A percentile compares a stretch with the other conserved stretches of the same genome.
Conservation (phyloP, 2,888 invertebrate species). For the Dryobotodes eremita region DNA sequence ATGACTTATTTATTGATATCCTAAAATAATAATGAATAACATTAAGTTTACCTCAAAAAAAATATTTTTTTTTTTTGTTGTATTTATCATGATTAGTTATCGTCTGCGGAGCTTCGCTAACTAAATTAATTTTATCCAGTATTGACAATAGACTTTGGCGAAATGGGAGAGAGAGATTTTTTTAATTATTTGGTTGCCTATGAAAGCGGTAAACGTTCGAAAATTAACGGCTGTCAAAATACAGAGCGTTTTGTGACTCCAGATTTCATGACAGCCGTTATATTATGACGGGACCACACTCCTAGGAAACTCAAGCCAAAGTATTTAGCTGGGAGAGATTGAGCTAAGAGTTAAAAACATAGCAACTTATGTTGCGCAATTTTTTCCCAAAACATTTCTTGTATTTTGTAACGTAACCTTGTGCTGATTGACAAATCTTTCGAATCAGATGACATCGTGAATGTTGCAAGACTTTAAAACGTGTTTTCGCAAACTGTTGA, state of each 20-base stretch:
- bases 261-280: background rate
- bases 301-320: background rate
- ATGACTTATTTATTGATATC: background rate
- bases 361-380: background rate
- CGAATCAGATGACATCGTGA: background rate
- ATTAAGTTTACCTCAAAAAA: background rate
- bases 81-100: too few relatives aligned
- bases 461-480: background rate
- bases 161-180: background rate
- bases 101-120: too few relatives aligned
- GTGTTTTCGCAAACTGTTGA: constrained; percentile 8
- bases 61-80: background rate
- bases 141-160: too few relatives aligned
- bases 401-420: constrained; percentile 13
- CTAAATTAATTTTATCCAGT: too few relatives aligned
- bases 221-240: background rate
- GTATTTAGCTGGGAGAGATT: background rate
- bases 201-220: background rate
- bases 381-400: background rate
- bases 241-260: background rate
- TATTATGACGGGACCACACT: background rate
- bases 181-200: background rate
- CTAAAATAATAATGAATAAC: background rate
- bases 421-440: background rate
- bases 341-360: background rate